Base-by-base conservation (phyloP, 2,113 vertebrate species). In the Colistium nudipinnis region DNA sequence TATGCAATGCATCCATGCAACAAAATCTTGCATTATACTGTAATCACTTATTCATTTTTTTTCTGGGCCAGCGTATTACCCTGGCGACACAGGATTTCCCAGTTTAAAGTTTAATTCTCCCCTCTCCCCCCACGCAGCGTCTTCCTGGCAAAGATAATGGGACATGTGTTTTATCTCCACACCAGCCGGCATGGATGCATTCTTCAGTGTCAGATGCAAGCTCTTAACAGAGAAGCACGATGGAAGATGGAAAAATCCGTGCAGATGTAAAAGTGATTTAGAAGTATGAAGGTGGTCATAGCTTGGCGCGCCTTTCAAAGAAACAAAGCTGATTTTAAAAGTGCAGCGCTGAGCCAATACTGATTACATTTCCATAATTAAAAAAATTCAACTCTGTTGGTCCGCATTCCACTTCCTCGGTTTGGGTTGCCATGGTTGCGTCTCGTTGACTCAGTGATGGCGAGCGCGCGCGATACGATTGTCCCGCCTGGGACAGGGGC, bases 71-170 rank as follows among this genome's bases (percentile, higher is more conserved):
- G 41, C 55, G 61, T 13, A 69, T 81, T 84, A 38, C 83, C 73
- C 52, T 74, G 76, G 80, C 60, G 87, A 90, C 81, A 82, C 77
- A 88, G 80, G 67, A 87, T 81, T 79, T 76, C 63, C 56, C 47
- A 81, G 60, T 84, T 83, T 72, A 74, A 83, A 86, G 45, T 87
- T 87, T 79, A 89, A 87, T 78, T 4, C 1, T 10, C n/a, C 44
- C 61, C 35, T 71, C 72, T 64, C 65, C 75, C 41, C 62, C 45
- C n/a, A 2, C 64, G 54, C 60, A 69, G 22, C 51, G 25, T 76
- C 76, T 81, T 62, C 76, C 48, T 80, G 78, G 77, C 80, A 81
- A 36, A 47, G 44, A 81, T 35, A 65, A 69, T 27, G 2, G 62
- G 79, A 67, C 53, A 72, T 73, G 68, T 75, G 67, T 78, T 76